These are phyloP conservation scores for Lasioglossum lativentre DNA, from an alignment of 2,888 invertebrate genomes.

Conservation along the genomic window DNA sequence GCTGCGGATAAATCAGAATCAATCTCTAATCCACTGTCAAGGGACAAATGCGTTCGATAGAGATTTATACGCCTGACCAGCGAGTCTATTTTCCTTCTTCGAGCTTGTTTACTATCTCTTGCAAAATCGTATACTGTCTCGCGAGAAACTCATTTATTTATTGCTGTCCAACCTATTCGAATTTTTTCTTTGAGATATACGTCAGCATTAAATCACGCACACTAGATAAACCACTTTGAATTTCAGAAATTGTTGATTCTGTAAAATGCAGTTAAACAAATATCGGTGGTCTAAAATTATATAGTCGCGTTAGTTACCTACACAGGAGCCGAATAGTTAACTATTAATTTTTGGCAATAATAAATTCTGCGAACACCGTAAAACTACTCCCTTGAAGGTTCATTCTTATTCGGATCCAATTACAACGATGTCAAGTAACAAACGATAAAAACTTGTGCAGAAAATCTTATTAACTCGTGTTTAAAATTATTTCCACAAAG, in stretches of 20 bases:
- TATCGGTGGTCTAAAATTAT: too few relatives aligned
- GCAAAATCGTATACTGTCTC: neutral
- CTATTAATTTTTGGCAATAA: too few relatives aligned
- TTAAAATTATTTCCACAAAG: neutral
- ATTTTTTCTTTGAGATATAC: neutral
- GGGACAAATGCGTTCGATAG: slow-evolving; percentile 3
- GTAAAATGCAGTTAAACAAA: too few relatives aligned
- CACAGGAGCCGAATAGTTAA: too few relatives aligned
- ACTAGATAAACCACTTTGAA: too few relatives aligned
- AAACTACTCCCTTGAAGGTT: neutral
- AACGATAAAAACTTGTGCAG: neutral
- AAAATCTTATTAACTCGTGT: neutral
- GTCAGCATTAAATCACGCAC: too few relatives aligned
- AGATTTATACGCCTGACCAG: slow-evolving; percentile 1
- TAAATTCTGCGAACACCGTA: neutral
- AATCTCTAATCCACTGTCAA: neutral
- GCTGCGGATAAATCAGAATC: slow-evolving; percentile 21
- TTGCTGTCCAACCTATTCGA: neutral
- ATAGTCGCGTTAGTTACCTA: too few relatives aligned
- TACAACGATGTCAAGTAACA: neutral
- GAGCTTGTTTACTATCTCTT: neutral
- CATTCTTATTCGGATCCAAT: neutral
- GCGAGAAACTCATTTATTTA: neutral
- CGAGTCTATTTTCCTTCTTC: neutral
- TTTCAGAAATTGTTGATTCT: too few relatives aligned